Conservation (phyloP, 2,888 invertebrate genomes). For the Alsophila aescularia region DNA sequence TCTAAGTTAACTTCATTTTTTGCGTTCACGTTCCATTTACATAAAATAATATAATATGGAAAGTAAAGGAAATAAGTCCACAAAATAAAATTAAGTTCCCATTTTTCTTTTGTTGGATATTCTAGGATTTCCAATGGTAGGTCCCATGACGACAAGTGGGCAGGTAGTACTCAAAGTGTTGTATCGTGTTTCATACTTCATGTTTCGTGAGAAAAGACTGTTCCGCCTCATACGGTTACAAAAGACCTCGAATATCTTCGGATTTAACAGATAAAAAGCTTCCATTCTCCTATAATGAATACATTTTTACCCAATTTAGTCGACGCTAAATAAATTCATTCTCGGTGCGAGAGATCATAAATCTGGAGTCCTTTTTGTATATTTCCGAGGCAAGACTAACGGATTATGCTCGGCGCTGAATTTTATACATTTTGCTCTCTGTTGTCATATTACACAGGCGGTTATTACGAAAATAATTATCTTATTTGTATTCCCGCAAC, state of each 20-base stretch:
- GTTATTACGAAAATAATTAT: slow-evolving; percentile 46
- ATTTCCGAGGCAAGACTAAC: slow-evolving; percentile 59
- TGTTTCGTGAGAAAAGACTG: slow-evolving; percentile 20
- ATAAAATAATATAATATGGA: too few species aligned
- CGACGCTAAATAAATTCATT: slow-evolving; percentile 65
- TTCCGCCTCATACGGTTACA: slow-evolving; percentile 13
- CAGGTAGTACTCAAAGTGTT: background rate
- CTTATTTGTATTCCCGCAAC: slow-evolving; percentile 34
- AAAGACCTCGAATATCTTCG: slow-evolving; percentile 12
- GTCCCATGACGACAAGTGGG: too few species aligned
- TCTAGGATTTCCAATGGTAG: too few species aligned
- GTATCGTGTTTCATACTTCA: slow-evolving; percentile 13
- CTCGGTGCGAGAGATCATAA: slow-evolving; percentile 55
- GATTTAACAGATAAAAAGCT: slow-evolving; percentile 30
- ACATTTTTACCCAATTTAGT: slow-evolving; percentile 62
- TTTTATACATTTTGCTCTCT: slow-evolving; percentile 59
- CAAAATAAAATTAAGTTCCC: too few species aligned
- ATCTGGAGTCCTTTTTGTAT: slow-evolving; percentile 63
- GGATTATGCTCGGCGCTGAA: slow-evolving; percentile 55
- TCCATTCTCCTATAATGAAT: slow-evolving; percentile 42
- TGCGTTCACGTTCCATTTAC: too few species aligned
- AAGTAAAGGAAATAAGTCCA: too few species aligned
- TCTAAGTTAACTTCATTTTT: too few species aligned
- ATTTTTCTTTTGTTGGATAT: too few species aligned
- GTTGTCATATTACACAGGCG: slow-evolving; percentile 45